These are phyloP conservation scores for Seriola dumerili DNA, from an alignment of 2,113 vertebrate species.

Conservation along the genomic window DNA sequence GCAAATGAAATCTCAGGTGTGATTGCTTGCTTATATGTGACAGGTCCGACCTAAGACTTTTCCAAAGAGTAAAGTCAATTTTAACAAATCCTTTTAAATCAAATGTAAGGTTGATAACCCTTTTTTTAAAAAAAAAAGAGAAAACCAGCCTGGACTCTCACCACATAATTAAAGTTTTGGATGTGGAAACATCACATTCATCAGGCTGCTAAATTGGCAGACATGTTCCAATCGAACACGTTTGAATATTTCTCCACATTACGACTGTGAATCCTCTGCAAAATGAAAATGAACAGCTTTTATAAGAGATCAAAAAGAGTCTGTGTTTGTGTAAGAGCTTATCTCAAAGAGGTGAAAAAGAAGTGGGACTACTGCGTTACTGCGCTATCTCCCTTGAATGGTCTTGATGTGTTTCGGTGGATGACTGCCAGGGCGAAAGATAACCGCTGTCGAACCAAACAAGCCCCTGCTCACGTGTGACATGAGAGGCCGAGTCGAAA, in stretches of 20 bases:
- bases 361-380: not conserved
- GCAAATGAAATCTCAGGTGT: not conserved
- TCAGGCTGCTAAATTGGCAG: not conserved
- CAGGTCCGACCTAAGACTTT: not conserved
- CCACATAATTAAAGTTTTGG: not conserved
- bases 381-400: constrained; percentile 49
- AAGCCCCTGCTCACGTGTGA: constrained; percentile 55
- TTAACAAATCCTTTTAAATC: not conserved
- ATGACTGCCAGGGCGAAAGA: constrained; percentile 54
- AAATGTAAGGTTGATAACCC: not conserved
- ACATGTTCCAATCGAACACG: not conserved
- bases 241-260: not conserved
- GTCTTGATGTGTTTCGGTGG: constrained; percentile 49
- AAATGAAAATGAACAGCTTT: not conserved
- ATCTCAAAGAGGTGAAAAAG: constrained; percentile 8
- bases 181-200: not conserved
- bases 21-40: not conserved
- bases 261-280: not conserved
- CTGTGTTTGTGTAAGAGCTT: not conserved
- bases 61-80: too few relatives aligned
- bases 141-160: not conserved
- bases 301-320: not conserved
- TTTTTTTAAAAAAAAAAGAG: not conserved
- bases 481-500: constrained; percentile 54
- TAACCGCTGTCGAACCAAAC: constrained; percentile 52